Conservation (phyloP, 2,113 vertebrate genomes). For the Clupea harengus region DNA sequence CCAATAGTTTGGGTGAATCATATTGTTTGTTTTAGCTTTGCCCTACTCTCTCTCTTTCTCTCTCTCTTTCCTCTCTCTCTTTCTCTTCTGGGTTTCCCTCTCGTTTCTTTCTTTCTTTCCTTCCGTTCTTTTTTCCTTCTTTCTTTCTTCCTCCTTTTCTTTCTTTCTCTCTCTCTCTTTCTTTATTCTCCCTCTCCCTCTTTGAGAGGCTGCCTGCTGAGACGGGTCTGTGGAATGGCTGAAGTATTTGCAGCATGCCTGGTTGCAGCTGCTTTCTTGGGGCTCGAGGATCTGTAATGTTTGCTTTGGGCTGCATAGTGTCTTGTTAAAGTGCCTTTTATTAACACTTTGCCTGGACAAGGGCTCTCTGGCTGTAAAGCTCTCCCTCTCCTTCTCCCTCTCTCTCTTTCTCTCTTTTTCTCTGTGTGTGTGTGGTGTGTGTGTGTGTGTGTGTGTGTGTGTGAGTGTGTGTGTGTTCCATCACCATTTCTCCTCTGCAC, state of each 20-base stretch:
- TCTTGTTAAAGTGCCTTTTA: conserved; percentile 50
- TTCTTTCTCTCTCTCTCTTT: not conserved
- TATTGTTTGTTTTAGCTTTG: not conserved
- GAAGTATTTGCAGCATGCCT: conserved; percentile 37
- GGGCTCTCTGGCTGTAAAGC: conserved; percentile 28
- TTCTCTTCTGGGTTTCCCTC: not conserved
- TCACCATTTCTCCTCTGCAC: conserved; percentile 29
- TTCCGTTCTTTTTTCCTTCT: not conserved
- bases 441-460: conserved; percentile 21
- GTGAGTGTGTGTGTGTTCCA: conserved; percentile 18
- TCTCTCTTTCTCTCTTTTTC: not conserved
- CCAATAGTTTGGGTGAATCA: not conserved
- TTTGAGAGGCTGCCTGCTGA: conserved; percentile 7
- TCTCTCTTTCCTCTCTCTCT: not conserved
- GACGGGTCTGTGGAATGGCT: conserved; percentile 32
- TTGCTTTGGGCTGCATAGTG: conserved; percentile 40
- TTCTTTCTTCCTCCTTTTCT: not conserved
- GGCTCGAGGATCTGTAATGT: conserved; percentile 39
- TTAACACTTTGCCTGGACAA: conserved; percentile 46
- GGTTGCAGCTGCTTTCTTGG: conserved; percentile 30
- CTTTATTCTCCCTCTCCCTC: not conserved
- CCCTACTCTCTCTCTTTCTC: not conserved
- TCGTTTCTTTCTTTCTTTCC: not conserved
- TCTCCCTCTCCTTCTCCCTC: not conserved
- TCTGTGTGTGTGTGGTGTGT: not conserved